phyloP scores from a whole-genome alignment of 2,888 invertebrate species.

The Orthonevra nobilis region DNA sequence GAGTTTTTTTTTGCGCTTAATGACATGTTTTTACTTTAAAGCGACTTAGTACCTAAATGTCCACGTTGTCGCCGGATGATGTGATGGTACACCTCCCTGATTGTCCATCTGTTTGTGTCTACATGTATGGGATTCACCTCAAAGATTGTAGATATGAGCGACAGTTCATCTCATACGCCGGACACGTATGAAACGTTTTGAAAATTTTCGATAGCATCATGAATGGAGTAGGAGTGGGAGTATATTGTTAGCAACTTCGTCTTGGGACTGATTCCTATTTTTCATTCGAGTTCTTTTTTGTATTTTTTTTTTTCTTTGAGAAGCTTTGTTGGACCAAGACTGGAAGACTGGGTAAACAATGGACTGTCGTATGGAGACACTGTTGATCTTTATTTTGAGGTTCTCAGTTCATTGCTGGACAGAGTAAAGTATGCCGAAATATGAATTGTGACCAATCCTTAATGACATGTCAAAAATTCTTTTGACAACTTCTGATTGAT shows the following conservation, averaged over 20 bases:
- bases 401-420: conserved; percentile 28
- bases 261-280: conserved; percentile 57
- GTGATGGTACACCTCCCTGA: conserved; percentile 42
- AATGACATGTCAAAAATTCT: conserved; percentile 70
- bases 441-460: conserved; percentile 71
- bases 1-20: conserved; percentile 35
- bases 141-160: conserved; percentile 53
- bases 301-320: not conserved
- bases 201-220: conserved; percentile 59
- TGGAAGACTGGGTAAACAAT: conserved; percentile 34
- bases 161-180: conserved; percentile 66
- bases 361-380: conserved; percentile 63
- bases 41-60: conserved; percentile 55
- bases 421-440: conserved; percentile 64
- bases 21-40: conserved; percentile 43
- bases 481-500: conserved; percentile 69
- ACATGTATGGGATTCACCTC: conserved; percentile 25
- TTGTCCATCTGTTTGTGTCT: conserved; percentile 58
- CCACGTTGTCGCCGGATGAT: conserved; percentile 13
- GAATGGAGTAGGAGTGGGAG: conserved; percentile 61
- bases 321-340: conserved; percentile 61
- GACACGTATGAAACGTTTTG: conserved; percentile 67
- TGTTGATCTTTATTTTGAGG: conserved; percentile 30
- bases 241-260: conserved; percentile 37
- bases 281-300: conserved; percentile 29